These are phyloP conservation scores for Xiphias gladius DNA, from an alignment of 2,113 vertebrate species.

Conservation along the genomic window DNA sequence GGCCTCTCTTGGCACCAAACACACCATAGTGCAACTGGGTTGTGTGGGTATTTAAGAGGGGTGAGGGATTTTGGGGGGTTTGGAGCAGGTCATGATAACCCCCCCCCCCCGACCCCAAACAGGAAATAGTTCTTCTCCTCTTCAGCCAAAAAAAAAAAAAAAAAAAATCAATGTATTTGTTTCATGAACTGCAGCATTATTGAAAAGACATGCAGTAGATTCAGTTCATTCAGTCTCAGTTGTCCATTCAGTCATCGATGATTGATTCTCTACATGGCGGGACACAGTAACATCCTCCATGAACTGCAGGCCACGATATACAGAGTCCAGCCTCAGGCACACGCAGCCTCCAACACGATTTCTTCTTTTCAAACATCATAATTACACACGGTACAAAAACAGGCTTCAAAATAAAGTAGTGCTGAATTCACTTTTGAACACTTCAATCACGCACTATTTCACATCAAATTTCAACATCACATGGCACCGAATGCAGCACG, in stretches of 20 bases:
- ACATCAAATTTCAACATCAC: conserved; percentile 64
- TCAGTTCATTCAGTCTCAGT: conserved; percentile 22
- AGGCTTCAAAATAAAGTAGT: conserved; percentile 52
- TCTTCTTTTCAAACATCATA: conserved; percentile 20
- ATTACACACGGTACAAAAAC: conserved; percentile 57
- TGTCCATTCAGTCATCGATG: conserved; percentile 14
- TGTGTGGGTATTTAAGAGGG: neutral
- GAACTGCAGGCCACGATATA: neutral
- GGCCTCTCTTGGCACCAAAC: conserved; percentile 33
- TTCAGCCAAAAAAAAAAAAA: conserved; percentile 10
- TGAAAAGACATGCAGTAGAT: conserved; percentile 48
- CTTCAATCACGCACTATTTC: conserved; percentile 72
- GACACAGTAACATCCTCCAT: conserved; percentile 14
- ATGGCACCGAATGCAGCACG: conserved; percentile 68
- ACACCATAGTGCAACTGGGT: conserved; percentile 63
- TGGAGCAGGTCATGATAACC: neutral
- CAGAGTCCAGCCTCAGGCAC: too few relatives aligned
- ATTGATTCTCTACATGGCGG: neutral
- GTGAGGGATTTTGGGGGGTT: neutral
- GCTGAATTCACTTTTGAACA: conserved; percentile 73
- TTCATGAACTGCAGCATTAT: conserved; percentile 49
- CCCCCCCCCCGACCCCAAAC: neutral
- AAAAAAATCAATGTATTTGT: neutral
- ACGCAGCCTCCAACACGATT: neutral
- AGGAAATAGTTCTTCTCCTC: conserved; percentile 37